These are phyloP conservation scores for Cybosia mesomella DNA, from an alignment of 2,888 invertebrate genomes.

Conservation along the genomic window DNA sequence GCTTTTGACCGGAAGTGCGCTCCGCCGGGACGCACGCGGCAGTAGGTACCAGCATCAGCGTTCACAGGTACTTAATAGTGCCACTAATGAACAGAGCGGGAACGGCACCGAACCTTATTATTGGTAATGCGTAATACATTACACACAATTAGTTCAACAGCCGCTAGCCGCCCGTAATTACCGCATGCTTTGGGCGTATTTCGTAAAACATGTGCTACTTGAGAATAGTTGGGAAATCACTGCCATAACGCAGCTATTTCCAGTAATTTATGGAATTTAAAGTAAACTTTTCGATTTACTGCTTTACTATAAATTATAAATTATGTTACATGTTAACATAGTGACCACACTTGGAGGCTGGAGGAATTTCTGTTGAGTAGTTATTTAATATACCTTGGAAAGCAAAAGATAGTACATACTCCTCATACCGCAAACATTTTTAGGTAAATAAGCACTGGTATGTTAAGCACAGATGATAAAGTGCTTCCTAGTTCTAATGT, in stretches of 20 bases:
- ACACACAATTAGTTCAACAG: slow-evolving; percentile 54
- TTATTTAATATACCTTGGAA: slow-evolving; percentile 19
- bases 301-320: slow-evolving; percentile 35
- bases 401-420: neutral
- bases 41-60: slow-evolving; percentile 27
- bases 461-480: neutral
- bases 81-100: slow-evolving; percentile 66
- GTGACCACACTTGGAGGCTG: slow-evolving; percentile 29
- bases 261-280: slow-evolving; percentile 52
- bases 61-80: slow-evolving; percentile 60
- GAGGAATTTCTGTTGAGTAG: slow-evolving; percentile 45
- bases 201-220: slow-evolving; percentile 48
- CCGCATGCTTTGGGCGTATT: slow-evolving; percentile 46
- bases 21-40: slow-evolving; percentile 45
- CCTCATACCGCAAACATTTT: no score
- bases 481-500: neutral
- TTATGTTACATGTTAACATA: slow-evolving; percentile 34
- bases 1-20: slow-evolving; percentile 74
- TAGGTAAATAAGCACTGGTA: neutral
- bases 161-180: slow-evolving; percentile 49
- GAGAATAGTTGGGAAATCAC: slow-evolving; percentile 35
- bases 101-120: slow-evolving; percentile 60
- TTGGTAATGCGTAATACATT: slow-evolving; percentile 61
- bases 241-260: slow-evolving; percentile 36
- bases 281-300: slow-evolving; percentile 33